These are phyloP conservation scores for Proales similis DNA, from an alignment of 1,140 invertebrate species.

Conservation along the genomic window DNA sequence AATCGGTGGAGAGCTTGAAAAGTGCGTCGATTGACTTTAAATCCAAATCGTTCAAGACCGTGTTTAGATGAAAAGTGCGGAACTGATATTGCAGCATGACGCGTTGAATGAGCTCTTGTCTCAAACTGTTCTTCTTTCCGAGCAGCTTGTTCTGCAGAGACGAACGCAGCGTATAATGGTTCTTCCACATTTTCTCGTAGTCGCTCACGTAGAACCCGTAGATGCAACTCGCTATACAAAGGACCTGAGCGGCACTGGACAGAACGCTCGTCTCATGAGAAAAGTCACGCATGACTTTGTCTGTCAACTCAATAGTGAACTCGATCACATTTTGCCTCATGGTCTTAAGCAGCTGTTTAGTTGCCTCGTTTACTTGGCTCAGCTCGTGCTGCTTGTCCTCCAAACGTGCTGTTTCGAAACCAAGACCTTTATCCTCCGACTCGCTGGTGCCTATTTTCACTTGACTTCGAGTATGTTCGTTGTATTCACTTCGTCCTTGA, in stretches of 20 bases:
- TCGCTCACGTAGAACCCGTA: constrained; percentile 32
- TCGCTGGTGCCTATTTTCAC: constrained; percentile 20
- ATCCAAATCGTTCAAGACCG: constrained; percentile 58
- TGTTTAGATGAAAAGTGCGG: constrained; percentile 24
- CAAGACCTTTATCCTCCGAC: constrained; percentile 6
- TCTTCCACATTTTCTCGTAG: constrained; percentile 36
- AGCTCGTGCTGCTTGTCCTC: constrained; percentile 14
- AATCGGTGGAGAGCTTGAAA: constrained; percentile 32
- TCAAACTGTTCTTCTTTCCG: constrained; percentile 24
- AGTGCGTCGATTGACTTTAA: constrained; percentile 65
- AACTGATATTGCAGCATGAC: constrained; percentile 33
- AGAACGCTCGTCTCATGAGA: constrained; percentile 14
- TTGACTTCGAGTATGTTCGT: neutral
- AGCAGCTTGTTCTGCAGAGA: constrained; percentile 27
- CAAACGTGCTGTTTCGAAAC: neutral
- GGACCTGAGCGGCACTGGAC: neutral
- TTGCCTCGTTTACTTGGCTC: neutral
- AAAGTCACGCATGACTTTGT: neutral
- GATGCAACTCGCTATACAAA: constrained; percentile 11
- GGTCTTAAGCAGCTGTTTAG: constrained; percentile 4
- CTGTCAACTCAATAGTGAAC: neutral
- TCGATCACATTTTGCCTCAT: constrained; percentile 6
- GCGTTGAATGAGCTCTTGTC: constrained; percentile 11
- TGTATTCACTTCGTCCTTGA: neutral
- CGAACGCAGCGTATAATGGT: constrained; percentile 1